Evolutionary conservation across 2,797 vertebrate species (phyloP), one percentile per base, ranked within the genome.

Genomic region (Knipowitschia caucasica): DNA sequence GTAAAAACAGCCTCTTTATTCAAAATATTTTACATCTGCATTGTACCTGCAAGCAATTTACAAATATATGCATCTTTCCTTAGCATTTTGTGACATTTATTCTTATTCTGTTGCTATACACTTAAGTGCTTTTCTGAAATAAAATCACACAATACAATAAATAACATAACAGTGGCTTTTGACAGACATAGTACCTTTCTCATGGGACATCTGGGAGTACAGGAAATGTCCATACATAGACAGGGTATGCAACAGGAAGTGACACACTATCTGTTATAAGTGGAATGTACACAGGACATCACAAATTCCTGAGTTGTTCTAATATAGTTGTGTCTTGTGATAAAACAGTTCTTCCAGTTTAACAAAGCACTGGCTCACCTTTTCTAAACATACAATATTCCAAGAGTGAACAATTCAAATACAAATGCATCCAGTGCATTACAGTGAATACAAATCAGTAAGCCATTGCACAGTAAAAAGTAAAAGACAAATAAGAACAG

Each of bases 341-440:
- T 38, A 5, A 42, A 61, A 59, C 47, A 24, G 21, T 40, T 49
- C n/a, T n/a, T n/a, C 1, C 8, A 24, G 17, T 61, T 64, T 56
- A 14, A 64, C 46, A 58, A 64, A 73, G 30, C 17, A 71, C 54
- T 71, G 57, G 62, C 57, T 36, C 56, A 59, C 57, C 33, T 4
- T 50, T 30, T 18, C 7, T 24, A 53, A 8, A 18, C 20, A 40
- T 24, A 42, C 24, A 26, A 39, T 35, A 39, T 9, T 31, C 7
- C 24, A 44, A 34, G 55, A 49, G 29, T 31, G 20, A 33, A 74
- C 53, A 75, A 61, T 67, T 50, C 62, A 62, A 23, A 25, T 36
- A 61, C 52, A 49, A 65, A 81, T 82, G 76, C 75, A 86, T 77
- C 84, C 85, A 86, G 88, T 78, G 82, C 84, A 89, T 40, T 50